These are phyloP conservation scores for Drosophila macrospina DNA, from an alignment of 2,888 invertebrate genomes.

Conservation along the genomic window DNA sequence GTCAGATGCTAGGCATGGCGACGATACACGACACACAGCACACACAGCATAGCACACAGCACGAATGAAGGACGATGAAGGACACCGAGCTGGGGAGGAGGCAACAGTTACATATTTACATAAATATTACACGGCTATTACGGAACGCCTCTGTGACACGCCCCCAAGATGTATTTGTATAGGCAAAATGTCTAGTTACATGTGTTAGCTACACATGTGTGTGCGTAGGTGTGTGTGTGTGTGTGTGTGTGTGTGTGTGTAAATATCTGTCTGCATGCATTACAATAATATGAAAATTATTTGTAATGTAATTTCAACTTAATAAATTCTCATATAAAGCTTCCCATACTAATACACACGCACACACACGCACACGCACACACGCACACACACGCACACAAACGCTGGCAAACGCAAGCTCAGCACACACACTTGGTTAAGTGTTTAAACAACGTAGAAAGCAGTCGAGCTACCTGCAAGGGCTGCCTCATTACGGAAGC, in stretches of 20 bases:
- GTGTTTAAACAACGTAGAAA: conserved; percentile 53
- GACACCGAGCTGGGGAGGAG: conserved; percentile 25
- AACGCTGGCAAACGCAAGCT: conserved; percentile 3
- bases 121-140: conserved; percentile 75
- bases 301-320: conserved; percentile 79
- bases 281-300: conserved; percentile 77
- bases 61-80: background rate
- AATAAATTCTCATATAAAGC: conserved; percentile 71
- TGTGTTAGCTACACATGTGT: conserved; percentile 17
- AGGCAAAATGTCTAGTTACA: conserved; percentile 45
- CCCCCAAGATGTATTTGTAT: conserved; percentile 28
- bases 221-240: conserved; percentile 6
- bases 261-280: conserved; percentile 50
- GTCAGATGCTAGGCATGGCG: conserved; percentile 17
- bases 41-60: background rate
- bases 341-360: conserved; percentile 10
- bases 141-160: conserved; percentile 44
- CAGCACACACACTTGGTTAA: conserved; percentile 35
- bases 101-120: conserved; percentile 70
- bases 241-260: conserved; percentile 16
- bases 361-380: conserved; percentile 4
- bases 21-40: background rate
- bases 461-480: conserved; percentile 46
- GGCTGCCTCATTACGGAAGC: conserved; percentile 63
- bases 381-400: conserved; percentile 5